These are phyloP conservation scores for Hystrix brachyura DNA, from an alignment of 2,113 vertebrate genomes.

Conservation along the genomic window DNA sequence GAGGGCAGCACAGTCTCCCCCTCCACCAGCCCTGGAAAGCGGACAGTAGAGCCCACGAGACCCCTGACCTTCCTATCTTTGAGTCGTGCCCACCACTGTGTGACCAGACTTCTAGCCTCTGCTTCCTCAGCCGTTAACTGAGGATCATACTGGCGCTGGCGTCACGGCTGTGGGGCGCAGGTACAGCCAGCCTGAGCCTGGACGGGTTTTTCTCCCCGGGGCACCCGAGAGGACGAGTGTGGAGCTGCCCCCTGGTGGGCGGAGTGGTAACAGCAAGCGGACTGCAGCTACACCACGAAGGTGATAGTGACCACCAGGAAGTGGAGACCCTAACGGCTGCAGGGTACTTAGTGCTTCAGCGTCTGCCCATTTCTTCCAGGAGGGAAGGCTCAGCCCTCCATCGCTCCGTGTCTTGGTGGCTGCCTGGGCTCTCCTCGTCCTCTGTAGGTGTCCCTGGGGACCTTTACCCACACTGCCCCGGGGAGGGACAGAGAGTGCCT, in stretches of 20 bases:
- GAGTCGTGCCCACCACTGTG: neutral
- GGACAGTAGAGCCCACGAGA: neutral
- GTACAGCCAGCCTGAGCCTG: neutral
- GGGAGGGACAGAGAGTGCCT: neutral
- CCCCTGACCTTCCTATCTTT: neutral
- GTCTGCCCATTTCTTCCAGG: neutral
- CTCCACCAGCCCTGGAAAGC: neutral
- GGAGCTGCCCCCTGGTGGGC: constrained; percentile 2
- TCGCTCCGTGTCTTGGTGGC: neutral
- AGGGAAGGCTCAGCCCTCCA: neutral
- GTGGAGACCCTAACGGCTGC: neutral
- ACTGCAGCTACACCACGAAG: neutral
- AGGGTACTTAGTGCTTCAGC: no score
- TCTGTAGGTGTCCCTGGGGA: neutral
- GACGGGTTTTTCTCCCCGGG: no score
- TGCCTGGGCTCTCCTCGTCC: neutral
- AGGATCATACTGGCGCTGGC: neutral
- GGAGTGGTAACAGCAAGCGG: neutral
- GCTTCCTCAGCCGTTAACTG: neutral
- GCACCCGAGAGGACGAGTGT: neutral
- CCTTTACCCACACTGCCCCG: neutral
- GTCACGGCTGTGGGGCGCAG: neutral
- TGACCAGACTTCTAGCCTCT: neutral
- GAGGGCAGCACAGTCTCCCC: neutral
- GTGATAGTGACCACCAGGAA: no score